Evolutionary conservation across 2,888 invertebrate genomes (phyloP), one percentile per base, ranked within the genome.

Genomic region (Phalangium opilio): DNA sequence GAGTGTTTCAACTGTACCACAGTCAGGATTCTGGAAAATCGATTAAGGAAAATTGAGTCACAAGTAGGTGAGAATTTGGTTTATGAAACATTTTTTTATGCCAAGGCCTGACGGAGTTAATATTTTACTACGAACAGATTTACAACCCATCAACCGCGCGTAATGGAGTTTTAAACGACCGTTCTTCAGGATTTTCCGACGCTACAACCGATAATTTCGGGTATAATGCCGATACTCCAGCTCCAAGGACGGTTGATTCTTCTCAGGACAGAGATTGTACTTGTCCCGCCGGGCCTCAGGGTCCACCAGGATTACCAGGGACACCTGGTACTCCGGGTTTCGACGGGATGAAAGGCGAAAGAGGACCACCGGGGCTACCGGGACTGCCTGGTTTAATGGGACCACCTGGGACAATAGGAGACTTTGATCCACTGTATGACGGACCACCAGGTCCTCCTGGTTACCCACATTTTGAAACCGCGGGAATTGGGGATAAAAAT

Each of bases 231-330:
- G 27, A 4, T 8, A 27, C 4, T 27, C 27, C 27, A 27, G 27
- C 27, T 4, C 8, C 8, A 7, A 27, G 27, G 27, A 27, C 27
- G 4, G 8, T 8, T 7, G 27, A 27, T 27, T 27, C 27, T 8
- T 7, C 5, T 7, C 8, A 4, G 17, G 38, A 14, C 11, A 38
- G 38, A 8, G 38, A 38, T 7, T 17, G 38, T 14, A 17, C 38
- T 38, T 48, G 52, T 20, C 41, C 44, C 10, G 45, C 45, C 2
- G 51, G 51, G 7, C 40, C 42, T 7, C 35, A 41, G 1, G 52
- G 52, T 12, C 48, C 27, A 15, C 20, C 50, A 2, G 52, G 52
- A 2, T 48, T 45, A 3, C 48, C 45, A 3, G 50, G 51, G 11
- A 38, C 41, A 18, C 52, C 52, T 4, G 43, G 43, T 18, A n/a